phyloP scores from a whole-genome alignment of 2,113 vertebrate species.

The Phalacrocorax pelagicus region DNA sequence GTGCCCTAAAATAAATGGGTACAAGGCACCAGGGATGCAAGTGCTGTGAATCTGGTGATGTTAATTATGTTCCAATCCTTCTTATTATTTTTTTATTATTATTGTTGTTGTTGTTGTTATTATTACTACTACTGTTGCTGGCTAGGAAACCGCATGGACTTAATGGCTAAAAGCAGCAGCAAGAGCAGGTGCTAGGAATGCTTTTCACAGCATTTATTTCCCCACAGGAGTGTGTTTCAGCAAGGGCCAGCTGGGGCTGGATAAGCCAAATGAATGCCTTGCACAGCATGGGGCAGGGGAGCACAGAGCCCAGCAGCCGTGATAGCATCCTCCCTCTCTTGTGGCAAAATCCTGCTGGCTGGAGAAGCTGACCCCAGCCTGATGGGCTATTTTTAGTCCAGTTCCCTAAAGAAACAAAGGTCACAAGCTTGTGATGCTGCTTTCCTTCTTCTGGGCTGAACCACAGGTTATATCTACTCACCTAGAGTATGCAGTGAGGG shows the following conservation, averaged over 20 bases:
- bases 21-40: neutral
- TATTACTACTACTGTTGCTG: neutral
- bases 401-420: neutral
- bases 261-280: accelerated
- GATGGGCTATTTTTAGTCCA: neutral
- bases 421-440: neutral
- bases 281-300: neutral
- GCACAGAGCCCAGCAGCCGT: accelerated
- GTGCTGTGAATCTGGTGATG: neutral
- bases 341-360: accelerated
- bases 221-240: neutral
- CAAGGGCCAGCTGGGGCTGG: neutral
- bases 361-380: neutral
- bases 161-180: neutral
- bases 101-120: too few relatives aligned
- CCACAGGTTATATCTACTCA: neutral
- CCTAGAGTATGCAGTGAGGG: neutral
- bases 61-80: neutral
- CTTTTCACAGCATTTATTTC: neutral
- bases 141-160: neutral
- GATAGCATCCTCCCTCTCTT: neutral
- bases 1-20: neutral
- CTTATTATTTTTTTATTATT: too few relatives aligned
- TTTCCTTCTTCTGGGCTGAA: neutral
- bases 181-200: neutral